Percentiles rank a stretch among this genome's conserved stretches.
Conservation (phyloP, 1,140 invertebrate species). For the Zaprionus ornatus region DNA sequence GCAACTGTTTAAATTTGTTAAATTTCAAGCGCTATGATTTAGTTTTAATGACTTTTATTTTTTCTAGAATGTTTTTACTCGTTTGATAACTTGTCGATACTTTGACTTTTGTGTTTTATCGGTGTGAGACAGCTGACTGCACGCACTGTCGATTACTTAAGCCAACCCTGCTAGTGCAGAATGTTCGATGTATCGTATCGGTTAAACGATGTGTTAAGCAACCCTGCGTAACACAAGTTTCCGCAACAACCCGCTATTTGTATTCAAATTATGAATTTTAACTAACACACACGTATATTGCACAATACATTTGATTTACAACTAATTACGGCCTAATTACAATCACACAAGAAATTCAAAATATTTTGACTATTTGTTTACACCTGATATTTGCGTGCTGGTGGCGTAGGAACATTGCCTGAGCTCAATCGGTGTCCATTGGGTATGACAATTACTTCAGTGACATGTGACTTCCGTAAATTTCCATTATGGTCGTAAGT, state of each 20-base stretch:
- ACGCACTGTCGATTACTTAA: background rate
- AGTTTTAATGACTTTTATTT: conserved; percentile 7
- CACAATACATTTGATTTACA: conserved; percentile 9
- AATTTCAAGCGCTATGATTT: background rate
- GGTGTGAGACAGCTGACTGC: background rate
- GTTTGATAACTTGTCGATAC: background rate
- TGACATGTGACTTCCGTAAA: conserved; percentile 44
- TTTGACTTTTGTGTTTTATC: conserved; percentile 13
- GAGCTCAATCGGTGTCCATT: background rate
- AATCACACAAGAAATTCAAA: conserved; percentile 7
- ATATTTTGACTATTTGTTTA: conserved; percentile 5
- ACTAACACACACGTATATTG: background rate
- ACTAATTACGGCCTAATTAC: conserved; percentile 35
- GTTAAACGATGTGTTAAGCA: background rate
- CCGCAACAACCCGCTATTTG: background rate
- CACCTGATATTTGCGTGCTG: conserved; percentile 54
- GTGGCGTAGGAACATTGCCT: background rate
- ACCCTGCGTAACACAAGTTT: background rate
- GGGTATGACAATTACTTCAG: conserved; percentile 52
- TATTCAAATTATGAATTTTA: background rate
- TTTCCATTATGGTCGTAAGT: conserved; percentile 68
- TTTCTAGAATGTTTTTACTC: conserved; percentile 36
- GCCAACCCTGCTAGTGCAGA: background rate
- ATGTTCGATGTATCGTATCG: conserved; percentile 13
- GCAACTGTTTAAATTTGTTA: conserved; percentile 3